A percentile compares a stretch with the other conserved stretches of the same genome.
Evolutionary conservation across 2,797 vertebrate genomes (phyloP).

Genomic region (Tokudaia tokunoshimensis): DNA sequence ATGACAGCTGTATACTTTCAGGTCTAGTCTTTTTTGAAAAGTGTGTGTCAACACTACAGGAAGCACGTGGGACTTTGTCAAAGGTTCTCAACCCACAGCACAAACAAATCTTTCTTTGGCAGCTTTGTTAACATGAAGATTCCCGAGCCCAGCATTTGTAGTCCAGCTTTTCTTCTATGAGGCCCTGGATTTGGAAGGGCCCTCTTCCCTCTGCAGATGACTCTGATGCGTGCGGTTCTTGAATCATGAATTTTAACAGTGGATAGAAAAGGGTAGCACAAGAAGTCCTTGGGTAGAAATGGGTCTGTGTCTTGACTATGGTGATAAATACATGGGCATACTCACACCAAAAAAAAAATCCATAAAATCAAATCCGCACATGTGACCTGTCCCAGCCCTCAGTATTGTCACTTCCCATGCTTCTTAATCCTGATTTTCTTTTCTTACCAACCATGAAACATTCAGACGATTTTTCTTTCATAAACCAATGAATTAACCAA

Average conservation of each 20-base stretch:
- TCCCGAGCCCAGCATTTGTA: not conserved
- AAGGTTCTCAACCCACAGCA: not conserved
- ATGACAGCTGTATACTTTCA: conserved; percentile 36
- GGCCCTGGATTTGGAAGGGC: not conserved
- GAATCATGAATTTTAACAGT: not conserved
- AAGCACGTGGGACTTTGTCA: not conserved
- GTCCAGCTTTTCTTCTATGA: conserved; percentile 1
- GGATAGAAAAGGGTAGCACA: not conserved
- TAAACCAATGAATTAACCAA: conserved; percentile 64
- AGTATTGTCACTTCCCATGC: not conserved
- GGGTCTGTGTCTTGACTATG: not conserved
- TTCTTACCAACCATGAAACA: conserved; percentile 46
- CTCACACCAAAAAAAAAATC: not conserved
- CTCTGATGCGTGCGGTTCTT: not conserved
- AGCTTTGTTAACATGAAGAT: not conserved
- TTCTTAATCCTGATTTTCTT: conserved; percentile 55
- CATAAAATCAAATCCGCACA: not conserved
- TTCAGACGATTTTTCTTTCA: conserved; percentile 69
- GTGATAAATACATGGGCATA: not conserved
- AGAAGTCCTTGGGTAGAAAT: not conserved
- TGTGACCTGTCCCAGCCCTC: not conserved
- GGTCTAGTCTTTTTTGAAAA: conserved; percentile 23
- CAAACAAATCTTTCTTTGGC: conserved; percentile 9
- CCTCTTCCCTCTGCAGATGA: too few relatives aligned
- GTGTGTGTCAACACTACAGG: not conserved